phyloP scores from a whole-genome alignment of 1,140 invertebrate genomes.

The Oreohelix idahoensis region DNA sequence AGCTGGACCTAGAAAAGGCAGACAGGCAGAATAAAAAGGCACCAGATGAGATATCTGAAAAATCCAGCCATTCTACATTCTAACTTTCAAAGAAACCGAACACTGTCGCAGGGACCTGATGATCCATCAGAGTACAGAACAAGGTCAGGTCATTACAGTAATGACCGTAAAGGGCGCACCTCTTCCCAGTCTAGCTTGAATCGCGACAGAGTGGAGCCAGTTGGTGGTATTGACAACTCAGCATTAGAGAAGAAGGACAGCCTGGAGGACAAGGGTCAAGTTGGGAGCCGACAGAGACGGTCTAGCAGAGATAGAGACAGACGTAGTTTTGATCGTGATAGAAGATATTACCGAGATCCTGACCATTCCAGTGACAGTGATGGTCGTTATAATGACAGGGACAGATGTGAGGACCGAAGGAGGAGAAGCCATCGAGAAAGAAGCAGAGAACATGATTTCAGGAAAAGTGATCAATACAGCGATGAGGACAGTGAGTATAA shows the following conservation, averaged over 20 bases:
- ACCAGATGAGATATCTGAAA: neutral
- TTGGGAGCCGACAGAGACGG: neutral
- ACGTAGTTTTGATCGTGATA: neutral
- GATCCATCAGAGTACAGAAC: neutral
- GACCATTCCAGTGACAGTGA: neutral
- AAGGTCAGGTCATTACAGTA: neutral
- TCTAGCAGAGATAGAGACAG: conserved; percentile 7
- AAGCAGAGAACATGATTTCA: conserved; percentile 1
- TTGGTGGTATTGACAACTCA: neutral
- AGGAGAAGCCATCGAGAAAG: neutral
- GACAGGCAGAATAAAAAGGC: neutral
- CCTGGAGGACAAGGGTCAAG: too few species aligned
- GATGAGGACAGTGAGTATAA: conserved; percentile 26
- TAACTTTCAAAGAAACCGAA: neutral
- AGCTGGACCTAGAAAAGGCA: conserved; percentile 20
- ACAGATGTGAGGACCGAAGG: neutral
- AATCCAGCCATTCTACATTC: neutral
- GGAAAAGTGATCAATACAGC: neutral
- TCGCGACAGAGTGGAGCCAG: conserved; percentile 8
- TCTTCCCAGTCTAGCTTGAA: conserved; percentile 10
- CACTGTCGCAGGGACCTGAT: neutral
- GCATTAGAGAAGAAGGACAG: neutral
- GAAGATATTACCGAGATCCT: neutral
- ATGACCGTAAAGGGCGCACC: neutral
- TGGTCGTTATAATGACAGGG: neutral